These are phyloP conservation scores for Zoanthus sociatus DNA, from an alignment of 92 coral and sea anemone species.

Conservation along the genomic window DNA sequence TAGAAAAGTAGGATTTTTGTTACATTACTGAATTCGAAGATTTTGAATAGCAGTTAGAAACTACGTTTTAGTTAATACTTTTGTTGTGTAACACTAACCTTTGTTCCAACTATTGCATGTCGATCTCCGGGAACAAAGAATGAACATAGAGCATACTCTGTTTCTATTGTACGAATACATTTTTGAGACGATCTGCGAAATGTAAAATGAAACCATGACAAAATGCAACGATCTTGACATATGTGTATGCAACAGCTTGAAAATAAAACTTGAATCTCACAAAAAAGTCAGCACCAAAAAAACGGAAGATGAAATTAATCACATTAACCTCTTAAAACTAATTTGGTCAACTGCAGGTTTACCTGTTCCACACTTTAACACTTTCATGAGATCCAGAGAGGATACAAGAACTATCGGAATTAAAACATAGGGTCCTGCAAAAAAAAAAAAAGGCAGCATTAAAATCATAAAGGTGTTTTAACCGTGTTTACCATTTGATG, in stretches of 20 bases:
- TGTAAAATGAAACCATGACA: neutral
- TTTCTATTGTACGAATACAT: conserved; percentile 86
- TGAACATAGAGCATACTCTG: conserved; percentile 90
- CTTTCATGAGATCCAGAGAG: conserved; percentile 95
- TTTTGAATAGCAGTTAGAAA: too few species aligned
- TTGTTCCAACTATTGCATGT: conserved; percentile 89
- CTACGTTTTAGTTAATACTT: too few species aligned
- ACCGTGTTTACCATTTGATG: neutral
- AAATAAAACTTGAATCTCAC: too few species aligned
- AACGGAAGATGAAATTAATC: too few species aligned
- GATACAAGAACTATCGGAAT: conserved; percentile 88
- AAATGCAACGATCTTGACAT: too few species aligned
- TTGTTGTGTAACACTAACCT: conserved; percentile 58
- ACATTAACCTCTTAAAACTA: too few species aligned
- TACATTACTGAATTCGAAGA: too few species aligned
- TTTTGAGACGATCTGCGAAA: conserved; percentile 75
- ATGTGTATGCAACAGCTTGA: too few species aligned
- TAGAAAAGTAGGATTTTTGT: too few species aligned
- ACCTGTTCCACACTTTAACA: conserved; percentile 98
- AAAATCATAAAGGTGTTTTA: neutral
- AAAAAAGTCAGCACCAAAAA: too few species aligned
- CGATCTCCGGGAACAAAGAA: conserved; percentile 98
- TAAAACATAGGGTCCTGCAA: conserved; percentile 85
- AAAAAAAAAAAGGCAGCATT: neutral
- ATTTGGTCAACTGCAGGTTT: neutral